A percentile compares a stretch with the other conserved stretches of the same genome.
Evolutionary conservation across 2,888 invertebrate genomes (phyloP).

Genomic region (Cataglyphis rosenhaueri): DNA sequence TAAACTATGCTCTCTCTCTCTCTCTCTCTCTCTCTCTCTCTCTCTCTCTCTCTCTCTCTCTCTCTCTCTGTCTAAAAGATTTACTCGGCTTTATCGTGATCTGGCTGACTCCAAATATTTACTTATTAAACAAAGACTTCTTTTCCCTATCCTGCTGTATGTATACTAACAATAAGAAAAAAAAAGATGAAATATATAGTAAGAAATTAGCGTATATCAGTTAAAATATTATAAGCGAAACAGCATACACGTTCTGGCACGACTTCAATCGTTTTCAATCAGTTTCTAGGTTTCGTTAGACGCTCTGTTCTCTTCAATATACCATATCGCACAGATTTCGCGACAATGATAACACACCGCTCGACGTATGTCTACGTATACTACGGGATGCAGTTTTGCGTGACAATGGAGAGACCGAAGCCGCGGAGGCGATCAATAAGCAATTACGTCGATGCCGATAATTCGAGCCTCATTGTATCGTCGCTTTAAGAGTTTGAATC

Average conservation of each 20-base stretch:
- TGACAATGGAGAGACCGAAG: conserved; percentile 26
- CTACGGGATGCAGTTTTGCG: conserved; percentile 28
- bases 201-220: neutral
- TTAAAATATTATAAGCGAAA: neutral
- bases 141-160: neutral
- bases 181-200: neutral
- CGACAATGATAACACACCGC: conserved; percentile 3
- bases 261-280: neutral
- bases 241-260: neutral
- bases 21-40: neutral
- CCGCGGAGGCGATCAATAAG: conserved; percentile 29
- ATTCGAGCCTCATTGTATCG: conserved; percentile 37
- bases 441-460: conserved; percentile 42
- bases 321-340: neutral
- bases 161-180: neutral
- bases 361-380: neutral
- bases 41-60: neutral
- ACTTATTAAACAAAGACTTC: neutral
- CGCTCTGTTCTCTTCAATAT: neutral
- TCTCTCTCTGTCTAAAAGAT: neutral
- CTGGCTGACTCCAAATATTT: conserved; percentile 15
- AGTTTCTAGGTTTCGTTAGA: neutral
- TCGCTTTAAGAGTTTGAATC: conserved; percentile 42
- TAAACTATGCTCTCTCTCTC: neutral
- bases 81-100: neutral